A percentile compares a stretch with the other conserved stretches of the same genome.
These are phyloP conservation scores for Amblyopsis rosae DNA, from an alignment of 2,113 vertebrate species.

Conservation along the genomic window DNA sequence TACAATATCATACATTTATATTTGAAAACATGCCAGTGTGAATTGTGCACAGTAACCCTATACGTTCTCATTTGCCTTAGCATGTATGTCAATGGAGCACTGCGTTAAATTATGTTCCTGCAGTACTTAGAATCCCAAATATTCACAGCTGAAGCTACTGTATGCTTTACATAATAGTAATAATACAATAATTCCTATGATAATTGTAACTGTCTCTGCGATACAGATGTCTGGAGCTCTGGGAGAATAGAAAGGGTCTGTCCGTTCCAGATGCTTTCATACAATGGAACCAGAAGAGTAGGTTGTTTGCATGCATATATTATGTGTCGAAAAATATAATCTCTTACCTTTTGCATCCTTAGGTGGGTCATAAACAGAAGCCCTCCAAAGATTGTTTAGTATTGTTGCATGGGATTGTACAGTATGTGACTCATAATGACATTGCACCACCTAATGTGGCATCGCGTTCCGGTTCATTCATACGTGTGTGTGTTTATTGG, in stretches of 20 bases:
- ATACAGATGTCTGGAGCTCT: slow-evolving; percentile 82
- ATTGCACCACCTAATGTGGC: slow-evolving; percentile 68
- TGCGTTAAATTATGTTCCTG: slow-evolving; percentile 83
- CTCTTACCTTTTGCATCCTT: slow-evolving; percentile 90
- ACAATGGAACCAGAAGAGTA: slow-evolving; percentile 85
- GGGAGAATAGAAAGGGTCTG: slow-evolving; percentile 74
- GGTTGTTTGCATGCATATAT: slow-evolving; percentile 97
- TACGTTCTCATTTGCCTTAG: slow-evolving; percentile 80
- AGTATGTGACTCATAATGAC: slow-evolving; percentile 72
- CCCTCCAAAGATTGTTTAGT: slow-evolving; percentile 80
- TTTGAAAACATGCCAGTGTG: slow-evolving; percentile 81
- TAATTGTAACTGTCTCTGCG: slow-evolving; percentile 88
- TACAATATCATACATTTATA: slow-evolving; percentile 75
- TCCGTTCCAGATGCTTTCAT: slow-evolving; percentile 84
- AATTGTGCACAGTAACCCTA: slow-evolving; percentile 88
- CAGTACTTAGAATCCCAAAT: slow-evolving; percentile 85
- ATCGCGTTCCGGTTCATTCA: slow-evolving; percentile 63
- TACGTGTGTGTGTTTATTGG: slow-evolving; percentile 33
- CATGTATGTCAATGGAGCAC: slow-evolving; percentile 90
- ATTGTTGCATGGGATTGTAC: slow-evolving; percentile 79
- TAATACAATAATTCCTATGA: slow-evolving; percentile 83
- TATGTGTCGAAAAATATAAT: slow-evolving; percentile 86
- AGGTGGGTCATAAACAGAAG: slow-evolving; percentile 83
- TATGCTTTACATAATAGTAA: slow-evolving; percentile 87
- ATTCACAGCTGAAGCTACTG: slow-evolving; percentile 87